Evolutionary conservation across 2,113 vertebrate genomes (phyloP), one percentile per base, ranked within the genome.

Genomic region (Leucoraja erinaceus): DNA sequence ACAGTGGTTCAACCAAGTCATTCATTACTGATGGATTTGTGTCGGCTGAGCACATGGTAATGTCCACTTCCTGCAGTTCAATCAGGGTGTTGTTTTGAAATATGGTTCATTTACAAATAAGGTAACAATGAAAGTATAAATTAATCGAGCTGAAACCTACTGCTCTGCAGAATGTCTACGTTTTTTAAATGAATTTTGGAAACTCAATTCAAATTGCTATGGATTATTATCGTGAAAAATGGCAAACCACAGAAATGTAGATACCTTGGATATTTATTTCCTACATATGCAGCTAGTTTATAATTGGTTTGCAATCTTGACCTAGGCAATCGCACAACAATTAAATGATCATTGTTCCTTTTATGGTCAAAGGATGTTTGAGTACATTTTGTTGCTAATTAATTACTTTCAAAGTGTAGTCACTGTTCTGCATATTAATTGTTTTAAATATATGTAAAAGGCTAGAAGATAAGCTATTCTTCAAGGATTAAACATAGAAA

Each of bases 1-100:
- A 91, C 11, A 91, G 31, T 91, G 20, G 90, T 91, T 91, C 59
- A 91, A 72, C 68, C 90, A 91, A 74, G 90, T 91, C 72, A 70
- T 70, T 91, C 31, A 72, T 72, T 91, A 47, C 63, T 91, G 90
- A 91, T 72, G 66, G 31, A 54, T 91, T 91, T 72, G 54, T 22
- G 38, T 91, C 90, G 72, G 68, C 90, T 91, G 68, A 91, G 54
- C 90, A 91, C 90, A 91, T 72, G 90, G 18, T 72, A 11, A 6
- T 54, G 66, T 72, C 66, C 14, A 22, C 22, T 54, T 72, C 66
- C 38, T 91, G 66, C 66, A 91, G 4, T 54, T 91, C 33, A 72
- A 91, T 54, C 66, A 74, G 68, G 38, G 72, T 14, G 10, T 91
- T 66, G 16, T 72, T 72, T 91, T 72, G 9, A 91, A 91, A 91